Evolutionary conservation across 2,888 invertebrate species (phyloP), one percentile per base, ranked within the genome.

Genomic region (Plemyria rubiginata): DNA sequence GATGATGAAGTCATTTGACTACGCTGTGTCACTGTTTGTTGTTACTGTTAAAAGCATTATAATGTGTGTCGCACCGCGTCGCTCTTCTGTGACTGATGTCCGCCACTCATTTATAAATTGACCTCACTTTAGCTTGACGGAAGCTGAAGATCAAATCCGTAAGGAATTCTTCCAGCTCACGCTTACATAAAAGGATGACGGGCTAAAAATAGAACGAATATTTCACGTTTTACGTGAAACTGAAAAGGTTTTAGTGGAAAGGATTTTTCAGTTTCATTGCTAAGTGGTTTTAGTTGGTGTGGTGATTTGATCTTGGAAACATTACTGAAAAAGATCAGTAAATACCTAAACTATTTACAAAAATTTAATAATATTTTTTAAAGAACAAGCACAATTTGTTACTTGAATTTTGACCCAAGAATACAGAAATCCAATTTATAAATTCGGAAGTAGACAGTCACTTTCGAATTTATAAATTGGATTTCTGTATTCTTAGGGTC

Each of bases 31-130:
- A 22, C 22, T 22, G 22, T 1, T 22, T n/a, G n/a, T n/a, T 46
- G 41, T 36, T 63, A 55, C 63, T 63, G 59, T 13, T 48, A 28
- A 12, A 11, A 52, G 7, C 2, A 15, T 15, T 55, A 29, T 50
- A 45, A 46, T 50, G 16, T 45, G 54, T 55, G 15, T 43, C 16
- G 50, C 46, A 49, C 51, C 15, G 50, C 41, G 54, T 63, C 54
- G 16, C 59, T 63, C 80, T 63, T 73, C 62, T 49, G 80, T 88
- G 87, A 90, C 80, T 84, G 88, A 90, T 88, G 85, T 76, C 76
- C 78, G 68, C 73, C 78, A 79, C 86, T 87, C 84, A 86, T 87
- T 88, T 88, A 88, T 88, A 87, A 83, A 88, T 87, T 87, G 88
- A 88, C 87, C 87, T 82, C 81, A 85, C 70, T 70, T 66, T 67